Evolutionary conservation across 2,113 vertebrate species (phyloP).

Genomic region (Zosterops pallidus): DNA sequence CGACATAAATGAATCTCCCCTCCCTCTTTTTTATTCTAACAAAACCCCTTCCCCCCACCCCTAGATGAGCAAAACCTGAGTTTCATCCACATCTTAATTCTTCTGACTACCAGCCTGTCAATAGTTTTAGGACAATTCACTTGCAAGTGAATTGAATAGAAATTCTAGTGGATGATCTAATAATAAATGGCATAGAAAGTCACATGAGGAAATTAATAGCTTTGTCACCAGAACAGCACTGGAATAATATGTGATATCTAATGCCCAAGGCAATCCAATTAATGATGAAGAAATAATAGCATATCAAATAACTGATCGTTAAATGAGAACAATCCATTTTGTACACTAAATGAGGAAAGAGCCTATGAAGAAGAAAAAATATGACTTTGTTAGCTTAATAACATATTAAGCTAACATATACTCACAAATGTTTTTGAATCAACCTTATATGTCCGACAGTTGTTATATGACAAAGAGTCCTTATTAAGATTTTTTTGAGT

Average conservation of each 20-base stretch:
- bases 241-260: background rate
- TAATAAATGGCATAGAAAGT: background rate
- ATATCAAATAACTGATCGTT: background rate
- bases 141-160: background rate
- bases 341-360: background rate
- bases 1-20: rapidly evolving
- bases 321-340: background rate
- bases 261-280: background rate
- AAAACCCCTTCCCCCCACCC: background rate
- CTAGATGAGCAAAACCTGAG: background rate
- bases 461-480: background rate
- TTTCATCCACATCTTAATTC: background rate
- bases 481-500: background rate
- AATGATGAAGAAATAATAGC: background rate
- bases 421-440: background rate
- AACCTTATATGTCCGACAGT: background rate
- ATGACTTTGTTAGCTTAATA: background rate
- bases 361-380: background rate
- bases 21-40: no score
- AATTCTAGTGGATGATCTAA: background rate
- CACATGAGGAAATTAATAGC: background rate
- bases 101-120: background rate
- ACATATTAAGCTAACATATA: no score
- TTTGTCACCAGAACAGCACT: background rate
- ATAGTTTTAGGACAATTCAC: background rate